A percentile compares a stretch with the other conserved stretches of the same genome.
Evolutionary conservation across 2,797 vertebrate genomes (phyloP).

Genomic region (Chaetodon trifasciatus): DNA sequence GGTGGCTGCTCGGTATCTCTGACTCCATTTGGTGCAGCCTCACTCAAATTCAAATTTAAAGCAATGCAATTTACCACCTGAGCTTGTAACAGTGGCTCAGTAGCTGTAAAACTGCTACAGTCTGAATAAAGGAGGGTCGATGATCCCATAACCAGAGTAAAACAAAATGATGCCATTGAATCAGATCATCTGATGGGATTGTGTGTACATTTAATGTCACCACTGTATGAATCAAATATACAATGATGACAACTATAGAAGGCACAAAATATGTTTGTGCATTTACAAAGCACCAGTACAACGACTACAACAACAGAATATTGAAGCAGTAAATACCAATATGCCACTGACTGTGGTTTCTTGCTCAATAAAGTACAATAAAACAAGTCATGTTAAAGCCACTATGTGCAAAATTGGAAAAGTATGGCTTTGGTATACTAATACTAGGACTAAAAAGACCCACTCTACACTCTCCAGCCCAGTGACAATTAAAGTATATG

Average conservation of each 20-base stretch:
- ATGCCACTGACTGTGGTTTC: not conserved
- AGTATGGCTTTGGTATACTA: not conserved
- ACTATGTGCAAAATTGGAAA: not conserved
- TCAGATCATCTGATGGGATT: not conserved
- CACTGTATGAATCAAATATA: slow-evolving; percentile 1
- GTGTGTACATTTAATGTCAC: not conserved
- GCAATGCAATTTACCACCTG: slow-evolving; percentile 62
- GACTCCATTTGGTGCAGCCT: slow-evolving; percentile 46
- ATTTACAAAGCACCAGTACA: not conserved
- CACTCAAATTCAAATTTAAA: slow-evolving; percentile 62
- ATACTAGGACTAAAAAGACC: not conserved
- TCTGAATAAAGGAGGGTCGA: slow-evolving; percentile 29
- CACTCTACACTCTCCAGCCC: not conserved
- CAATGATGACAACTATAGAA: not conserved
- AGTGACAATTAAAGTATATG: too few species aligned
- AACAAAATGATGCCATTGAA: slow-evolving; percentile 2
- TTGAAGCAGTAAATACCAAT: not conserved
- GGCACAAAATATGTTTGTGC: not conserved
- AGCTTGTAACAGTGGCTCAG: slow-evolving; percentile 27
- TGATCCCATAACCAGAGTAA: slow-evolving; percentile 28
- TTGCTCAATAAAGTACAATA: not conserved
- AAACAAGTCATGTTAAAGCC: not conserved
- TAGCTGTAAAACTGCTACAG: slow-evolving; percentile 16
- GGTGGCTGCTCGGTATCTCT: slow-evolving; percentile 51
- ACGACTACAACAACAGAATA: not conserved